Percentiles rank a stretch among this genome's conserved stretches.
These are phyloP conservation scores for Drosophila rhopaloa DNA, from an alignment of 1,140 invertebrate genomes.

Conservation along the genomic window DNA sequence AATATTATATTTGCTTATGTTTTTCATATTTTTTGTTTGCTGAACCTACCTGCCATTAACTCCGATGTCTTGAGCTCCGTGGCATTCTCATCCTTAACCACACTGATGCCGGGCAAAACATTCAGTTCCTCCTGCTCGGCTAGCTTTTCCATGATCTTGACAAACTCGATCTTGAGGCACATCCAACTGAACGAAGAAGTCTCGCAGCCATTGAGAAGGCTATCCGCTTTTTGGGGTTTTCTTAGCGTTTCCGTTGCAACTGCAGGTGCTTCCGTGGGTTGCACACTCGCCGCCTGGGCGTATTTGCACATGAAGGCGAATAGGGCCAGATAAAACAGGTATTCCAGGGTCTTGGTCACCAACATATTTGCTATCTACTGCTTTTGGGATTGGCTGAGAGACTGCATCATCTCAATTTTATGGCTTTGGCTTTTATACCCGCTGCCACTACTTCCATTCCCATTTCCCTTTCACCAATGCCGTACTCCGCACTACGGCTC, in stretches of 20 bases:
- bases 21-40: not conserved
- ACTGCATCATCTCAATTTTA: slow-evolving; percentile 67
- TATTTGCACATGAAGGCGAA: slow-evolving; percentile 74
- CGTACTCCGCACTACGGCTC: slow-evolving; percentile 29
- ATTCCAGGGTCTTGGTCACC: slow-evolving; percentile 72
- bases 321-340: slow-evolving; percentile 69
- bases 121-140: slow-evolving; percentile 85
- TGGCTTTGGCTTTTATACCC: slow-evolving; percentile 64
- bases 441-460: slow-evolving; percentile 33
- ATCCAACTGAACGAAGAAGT: slow-evolving; percentile 89
- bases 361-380: slow-evolving; percentile 64
- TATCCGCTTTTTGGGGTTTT: slow-evolving; percentile 28
- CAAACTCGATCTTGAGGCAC: slow-evolving; percentile 92
- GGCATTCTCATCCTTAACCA: slow-evolving; percentile 88
- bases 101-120: slow-evolving; percentile 89
- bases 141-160: slow-evolving; percentile 90
- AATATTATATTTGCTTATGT: not conserved
- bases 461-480: slow-evolving; percentile 79
- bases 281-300: slow-evolving; percentile 61
- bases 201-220: slow-evolving; percentile 86
- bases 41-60: slow-evolving; percentile 85
- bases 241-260: slow-evolving; percentile 33
- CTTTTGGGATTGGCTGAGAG: slow-evolving; percentile 30
- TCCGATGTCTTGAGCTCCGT: slow-evolving; percentile 87
- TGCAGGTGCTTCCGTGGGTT: slow-evolving; percentile 39